phyloP scores from a whole-genome alignment of 1,140 invertebrate genomes.

The Fragariocoptes setiger region DNA sequence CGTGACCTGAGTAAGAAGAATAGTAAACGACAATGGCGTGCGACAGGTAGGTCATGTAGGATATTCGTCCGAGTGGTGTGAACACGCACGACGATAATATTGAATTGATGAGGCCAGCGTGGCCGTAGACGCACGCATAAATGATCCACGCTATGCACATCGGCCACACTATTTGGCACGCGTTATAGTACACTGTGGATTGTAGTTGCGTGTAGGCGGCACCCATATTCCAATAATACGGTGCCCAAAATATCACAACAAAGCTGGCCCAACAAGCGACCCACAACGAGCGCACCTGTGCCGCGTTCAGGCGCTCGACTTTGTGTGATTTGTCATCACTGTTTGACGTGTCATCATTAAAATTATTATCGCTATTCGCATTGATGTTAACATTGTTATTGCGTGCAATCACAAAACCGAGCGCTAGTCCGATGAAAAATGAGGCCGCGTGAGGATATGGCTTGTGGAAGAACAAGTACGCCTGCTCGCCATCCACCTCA shows the following conservation, averaged over 20 bases:
- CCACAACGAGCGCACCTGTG: not conserved
- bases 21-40: not conserved
- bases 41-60: constrained; percentile 3
- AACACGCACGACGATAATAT: constrained; percentile 1
- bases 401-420: constrained; percentile 3
- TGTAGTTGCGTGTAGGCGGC: not conserved
- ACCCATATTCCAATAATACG: not conserved
- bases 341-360: too few relatives aligned
- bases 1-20: too few relatives aligned
- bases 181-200: not conserved
- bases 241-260: not conserved
- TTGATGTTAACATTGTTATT: not conserved
- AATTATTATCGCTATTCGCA: too few relatives aligned
- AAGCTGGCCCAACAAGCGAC: not conserved
- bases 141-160: not conserved
- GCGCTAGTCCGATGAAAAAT: constrained; percentile 4
- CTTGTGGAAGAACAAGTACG: constrained; percentile 1
- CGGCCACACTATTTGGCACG: constrained; percentile 1
- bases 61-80: not conserved
- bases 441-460: constrained; percentile 4
- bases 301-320: too few relatives aligned
- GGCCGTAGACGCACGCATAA: not conserved
- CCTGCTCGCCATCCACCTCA: not conserved
- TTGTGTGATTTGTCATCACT: too few relatives aligned
- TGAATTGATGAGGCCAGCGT: not conserved